A percentile compares a stretch with the other conserved stretches of the same genome.
phyloP scores from a whole-genome alignment of 2,797 vertebrate genomes.

The Pseudochirops corinnae region DNA sequence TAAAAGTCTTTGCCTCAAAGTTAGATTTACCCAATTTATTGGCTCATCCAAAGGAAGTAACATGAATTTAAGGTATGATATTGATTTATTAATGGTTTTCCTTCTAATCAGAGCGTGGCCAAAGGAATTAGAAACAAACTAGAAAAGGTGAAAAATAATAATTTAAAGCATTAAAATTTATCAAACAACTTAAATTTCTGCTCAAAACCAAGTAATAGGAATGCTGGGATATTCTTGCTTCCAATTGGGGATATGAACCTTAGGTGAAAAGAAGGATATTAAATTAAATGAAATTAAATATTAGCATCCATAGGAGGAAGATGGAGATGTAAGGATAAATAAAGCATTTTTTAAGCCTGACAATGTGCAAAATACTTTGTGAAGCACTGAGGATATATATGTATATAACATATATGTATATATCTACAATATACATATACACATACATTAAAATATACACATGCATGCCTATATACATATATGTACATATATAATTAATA shows the following conservation, averaged over 20 bases:
- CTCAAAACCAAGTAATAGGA: not conserved
- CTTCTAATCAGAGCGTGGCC: not conserved
- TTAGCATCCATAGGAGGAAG: not conserved
- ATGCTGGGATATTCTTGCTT: not conserved
- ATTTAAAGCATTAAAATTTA: not conserved
- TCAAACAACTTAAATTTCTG: not conserved
- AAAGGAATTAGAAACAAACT: not conserved
- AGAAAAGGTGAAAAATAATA: not conserved
- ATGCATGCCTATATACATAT: too few relatives aligned
- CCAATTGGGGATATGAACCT: not conserved
- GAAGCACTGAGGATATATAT: not conserved
- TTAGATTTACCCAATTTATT: not conserved
- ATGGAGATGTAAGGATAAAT: not conserved
- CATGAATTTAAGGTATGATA: slow-evolving; percentile 1
- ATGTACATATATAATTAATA: not conserved
- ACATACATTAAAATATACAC: too few relatives aligned
- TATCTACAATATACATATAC: too few relatives aligned
- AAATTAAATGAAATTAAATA: not conserved
- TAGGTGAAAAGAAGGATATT: not conserved
- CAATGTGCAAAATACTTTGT: not conserved
- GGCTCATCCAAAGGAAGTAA: not conserved
- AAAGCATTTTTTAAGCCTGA: not conserved
- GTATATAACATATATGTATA: too few relatives aligned
- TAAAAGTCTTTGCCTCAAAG: not conserved
- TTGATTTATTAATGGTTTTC: not conserved